Conservation (phyloP, 64 coral and sea anemone genomes). For the Stylophora pistillata region DNA sequence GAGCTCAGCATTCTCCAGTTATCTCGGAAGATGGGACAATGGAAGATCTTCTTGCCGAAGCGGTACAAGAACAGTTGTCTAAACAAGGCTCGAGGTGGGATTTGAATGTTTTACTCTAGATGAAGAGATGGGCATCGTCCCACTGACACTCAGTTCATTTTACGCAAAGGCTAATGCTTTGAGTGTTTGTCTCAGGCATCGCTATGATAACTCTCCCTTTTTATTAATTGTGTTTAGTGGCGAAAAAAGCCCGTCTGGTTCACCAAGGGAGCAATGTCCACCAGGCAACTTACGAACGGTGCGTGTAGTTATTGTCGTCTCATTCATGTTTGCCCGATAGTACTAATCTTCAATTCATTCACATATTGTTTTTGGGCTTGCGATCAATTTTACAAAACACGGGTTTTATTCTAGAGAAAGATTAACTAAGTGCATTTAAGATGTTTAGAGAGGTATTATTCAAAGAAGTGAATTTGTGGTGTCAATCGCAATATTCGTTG, state of each 20-base stretch:
- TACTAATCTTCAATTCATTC: not conserved
- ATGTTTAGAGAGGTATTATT: not conserved
- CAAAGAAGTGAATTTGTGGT: not conserved
- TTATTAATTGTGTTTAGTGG: slow-evolving; percentile 10
- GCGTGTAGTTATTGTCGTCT: not conserved
- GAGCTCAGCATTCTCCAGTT: slow-evolving; percentile 82
- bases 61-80: slow-evolving; percentile 79
- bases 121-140: not conserved
- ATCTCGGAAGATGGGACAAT: slow-evolving; percentile 79
- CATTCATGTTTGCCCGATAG: not conserved
- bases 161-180: not conserved
- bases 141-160: not conserved
- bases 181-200: not conserved
- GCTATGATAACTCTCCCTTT: not conserved
- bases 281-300: slow-evolving; percentile 14
- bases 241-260: slow-evolving; percentile 47
- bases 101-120: not conserved
- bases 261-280: slow-evolving; percentile 9
- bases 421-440: not conserved
- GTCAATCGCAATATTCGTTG: not conserved
- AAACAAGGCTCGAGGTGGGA: slow-evolving; percentile 66
- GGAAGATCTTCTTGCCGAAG: slow-evolving; percentile 89
- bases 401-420: not conserved
- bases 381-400: not conserved
- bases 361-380: not conserved